Evolutionary conservation across 2,888 invertebrate genomes (phyloP).

Genomic region (Chymomyza caudatula): DNA sequence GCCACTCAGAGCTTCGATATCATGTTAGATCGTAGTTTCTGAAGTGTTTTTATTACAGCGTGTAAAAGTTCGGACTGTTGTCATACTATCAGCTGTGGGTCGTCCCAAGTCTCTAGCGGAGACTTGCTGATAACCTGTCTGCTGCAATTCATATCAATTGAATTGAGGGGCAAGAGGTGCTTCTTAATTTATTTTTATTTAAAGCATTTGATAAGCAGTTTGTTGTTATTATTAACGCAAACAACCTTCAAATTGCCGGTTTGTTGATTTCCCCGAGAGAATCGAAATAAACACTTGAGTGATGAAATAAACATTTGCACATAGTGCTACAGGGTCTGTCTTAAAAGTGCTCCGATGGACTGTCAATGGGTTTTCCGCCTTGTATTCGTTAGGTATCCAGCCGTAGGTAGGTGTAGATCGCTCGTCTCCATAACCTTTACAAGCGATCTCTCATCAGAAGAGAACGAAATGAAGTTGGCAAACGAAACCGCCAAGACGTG

Average conservation of each 20-base stretch:
- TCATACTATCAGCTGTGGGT: neutral
- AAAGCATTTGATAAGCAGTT: neutral
- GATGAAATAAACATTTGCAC: neutral
- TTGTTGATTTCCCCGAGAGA: neutral
- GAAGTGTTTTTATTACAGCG: neutral
- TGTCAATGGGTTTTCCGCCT: too few relatives aligned
- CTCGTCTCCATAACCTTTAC: too few relatives aligned
- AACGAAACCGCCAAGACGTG: too few relatives aligned
- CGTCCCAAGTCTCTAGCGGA: neutral
- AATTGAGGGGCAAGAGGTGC: neutral
- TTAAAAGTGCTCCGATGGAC: too few relatives aligned
- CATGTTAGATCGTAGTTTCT: neutral
- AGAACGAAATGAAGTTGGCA: too few relatives aligned
- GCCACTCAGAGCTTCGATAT: neutral
- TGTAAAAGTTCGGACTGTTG: neutral
- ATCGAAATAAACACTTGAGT: neutral
- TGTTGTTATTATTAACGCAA: neutral
- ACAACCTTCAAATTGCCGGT: neutral
- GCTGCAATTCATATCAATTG: neutral
- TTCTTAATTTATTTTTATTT: neutral
- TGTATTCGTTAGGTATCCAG: too few relatives aligned
- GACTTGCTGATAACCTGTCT: neutral
- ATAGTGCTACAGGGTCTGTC: neutral
- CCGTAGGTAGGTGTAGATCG: too few relatives aligned
- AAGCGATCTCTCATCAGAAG: too few relatives aligned